These are phyloP conservation scores for Julus scanicus DNA, from an alignment of 2,888 invertebrate genomes.

Conservation along the genomic window DNA sequence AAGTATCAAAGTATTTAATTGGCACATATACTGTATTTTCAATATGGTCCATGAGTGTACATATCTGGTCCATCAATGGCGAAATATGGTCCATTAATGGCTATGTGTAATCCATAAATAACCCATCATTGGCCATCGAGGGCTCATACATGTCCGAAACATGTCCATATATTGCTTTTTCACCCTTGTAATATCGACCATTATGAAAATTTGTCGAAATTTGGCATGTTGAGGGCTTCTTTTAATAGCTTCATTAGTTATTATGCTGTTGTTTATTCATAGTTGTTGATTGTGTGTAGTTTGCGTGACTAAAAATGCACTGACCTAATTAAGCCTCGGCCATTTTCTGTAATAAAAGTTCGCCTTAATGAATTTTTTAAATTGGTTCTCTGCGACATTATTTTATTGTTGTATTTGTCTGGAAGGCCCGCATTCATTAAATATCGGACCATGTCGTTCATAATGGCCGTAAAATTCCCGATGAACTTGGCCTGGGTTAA, in stretches of 20 bases:
- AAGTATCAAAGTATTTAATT: no score
- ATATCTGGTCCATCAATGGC: no score
- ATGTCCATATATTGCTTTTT: no score
- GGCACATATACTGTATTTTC: no score
- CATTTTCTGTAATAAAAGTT: not conserved
- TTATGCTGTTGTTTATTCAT: not conserved
- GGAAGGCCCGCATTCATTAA: conserved; percentile 4
- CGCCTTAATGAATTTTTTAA: conserved; percentile 39
- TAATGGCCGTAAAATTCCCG: not conserved
- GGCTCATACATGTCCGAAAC: no score
- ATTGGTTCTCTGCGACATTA: not conserved
- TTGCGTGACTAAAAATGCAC: conserved; percentile 12
- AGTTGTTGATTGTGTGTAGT: not conserved
- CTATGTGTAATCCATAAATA: no score
- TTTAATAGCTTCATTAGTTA: conserved; percentile 16
- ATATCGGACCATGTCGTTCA: not conserved
- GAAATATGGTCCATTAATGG: no score
- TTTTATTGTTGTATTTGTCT: conserved; percentile 9
- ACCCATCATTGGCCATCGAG: no score
- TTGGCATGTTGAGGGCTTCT: not conserved
- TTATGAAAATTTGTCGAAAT: not conserved
- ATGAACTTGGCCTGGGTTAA: not conserved
- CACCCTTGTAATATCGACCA: not conserved
- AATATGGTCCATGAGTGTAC: no score
- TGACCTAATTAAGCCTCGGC: conserved; percentile 8